Base-by-base conservation (phyloP, 2,797 vertebrate species). In the Spondyliosoma cantharus region DNA sequence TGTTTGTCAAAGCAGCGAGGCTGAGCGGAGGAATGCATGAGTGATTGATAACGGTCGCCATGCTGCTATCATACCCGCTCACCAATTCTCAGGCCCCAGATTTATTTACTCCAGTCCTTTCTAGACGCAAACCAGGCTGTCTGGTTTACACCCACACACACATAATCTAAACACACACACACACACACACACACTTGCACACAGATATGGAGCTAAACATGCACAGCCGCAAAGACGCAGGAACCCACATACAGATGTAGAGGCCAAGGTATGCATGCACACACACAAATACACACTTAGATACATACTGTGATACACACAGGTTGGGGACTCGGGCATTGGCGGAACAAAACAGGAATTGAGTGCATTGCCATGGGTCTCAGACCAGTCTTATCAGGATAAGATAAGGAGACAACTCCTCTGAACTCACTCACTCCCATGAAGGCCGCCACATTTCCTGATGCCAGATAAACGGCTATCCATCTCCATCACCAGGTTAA, bases 21-120 rank as follows among this genome's bases (percentile, higher is more conserved):
- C 80, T n/a, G 74, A 80, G 80, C 27, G 20, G 74, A 90, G 90
- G 88, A 93, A 94, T 90, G 90, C 75, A 27, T 45, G 74, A 89
- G 82, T 90, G 93, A 94, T 94, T 91, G 91, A 93, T 94, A 89
- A 93, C 79, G 87, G 78, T 86, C 58, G 59, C 86, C 74, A 59
- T 56, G 86, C 84, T 90, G 91, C 89, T 90, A 88, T 94, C 92
- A 89, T 88, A 83, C 81, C 74, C 72, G 78, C 85, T 76, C 87
- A 48, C 74, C 65, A 52, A 61, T 78, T 85, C 80, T 78, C 86
- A 82, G 82, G 77, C 72, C 74, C 71, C 89, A 70, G 90, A 90
- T 94, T 95, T 95, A 94, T 95, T 95, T 95, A 94, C 91, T 85
- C 83, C 85, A 81, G 72, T 73, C 82, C 83, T 86, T 80, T 78